Conservation (phyloP, 1,140 invertebrate genomes). For the Platorchestia sp. region DNA sequence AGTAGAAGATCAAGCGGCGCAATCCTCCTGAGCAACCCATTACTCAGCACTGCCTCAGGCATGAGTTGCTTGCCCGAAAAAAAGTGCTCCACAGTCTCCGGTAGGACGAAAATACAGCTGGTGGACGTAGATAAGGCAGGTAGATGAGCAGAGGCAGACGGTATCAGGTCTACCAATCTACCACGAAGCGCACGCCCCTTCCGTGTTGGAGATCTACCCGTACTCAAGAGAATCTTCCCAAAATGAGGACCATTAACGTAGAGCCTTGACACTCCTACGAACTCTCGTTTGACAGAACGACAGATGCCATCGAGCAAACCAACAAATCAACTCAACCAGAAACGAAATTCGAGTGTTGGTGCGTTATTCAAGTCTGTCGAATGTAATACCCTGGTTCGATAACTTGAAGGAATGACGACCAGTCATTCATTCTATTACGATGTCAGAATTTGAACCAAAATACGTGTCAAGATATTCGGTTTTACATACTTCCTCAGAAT, state of each 20-base stretch:
- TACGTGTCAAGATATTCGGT: no score
- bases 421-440: no score
- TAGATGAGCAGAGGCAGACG: not conserved
- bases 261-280: not conserved
- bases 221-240: not conserved
- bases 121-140: slow-evolving; percentile 1
- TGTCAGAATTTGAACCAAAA: no score
- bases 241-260: not conserved
- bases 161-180: slow-evolving; percentile 20
- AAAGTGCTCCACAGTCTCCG: not conserved
- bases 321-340: not conserved
- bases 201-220: slow-evolving; percentile 17
- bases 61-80: not conserved
- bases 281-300: not conserved
- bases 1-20: not conserved
- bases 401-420: not conserved
- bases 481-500: no score
- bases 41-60: not conserved
- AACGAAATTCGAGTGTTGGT: not conserved
- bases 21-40: not conserved
- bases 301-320: not conserved
- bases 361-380: no score
- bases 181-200: slow-evolving; percentile 17
- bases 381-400: no score
- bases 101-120: slow-evolving; percentile 6